Base-by-base conservation (phyloP, 2,113 vertebrate genomes). In the Barbus barbus region DNA sequence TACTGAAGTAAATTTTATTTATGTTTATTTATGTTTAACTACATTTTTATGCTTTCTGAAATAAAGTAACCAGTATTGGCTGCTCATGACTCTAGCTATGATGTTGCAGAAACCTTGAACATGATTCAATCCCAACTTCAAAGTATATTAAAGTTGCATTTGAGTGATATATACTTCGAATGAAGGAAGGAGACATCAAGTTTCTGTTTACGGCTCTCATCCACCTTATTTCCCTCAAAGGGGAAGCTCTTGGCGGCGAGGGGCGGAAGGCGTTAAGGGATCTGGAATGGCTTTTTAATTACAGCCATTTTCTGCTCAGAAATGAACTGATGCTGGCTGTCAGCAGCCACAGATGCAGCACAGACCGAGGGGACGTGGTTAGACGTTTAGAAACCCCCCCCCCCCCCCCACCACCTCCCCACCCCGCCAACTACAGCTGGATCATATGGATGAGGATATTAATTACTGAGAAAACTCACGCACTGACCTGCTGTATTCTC, bases 221-320 rank as follows among this genome's bases (percentile, higher is more conserved):
- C 8, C 61, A 38, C 33, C n/a, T 41, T 26, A 22, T 44, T 63
- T 44, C 6, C 46, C 71, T 78, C 41, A 14, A 38, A 65, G 78
- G 28, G 20, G 28, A 78, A 75, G 81, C 78, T 83, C 82, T 73
- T 79, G 69, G 77, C 48, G 48, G 65, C 69, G 18, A 76, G 14
- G 71, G 72, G 20, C 33, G 22, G 48, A 31, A 41, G 33, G 60
- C 71, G 11, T 78, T 67, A 56, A 76, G 77, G 77, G 63, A 83
- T 76, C 53, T 71, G 61, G 56, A 85, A 89, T 86, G 79, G 56
- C 67, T 87, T 86, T 85, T 86, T 88, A 87, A 90, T 90, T 84
- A 77, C 84, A 56, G 41, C 28, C 44, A 67, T 67, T 84, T 86
- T 81, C 80, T 71, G 63, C 76, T 58, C 74, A 78, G 75, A 79